Conservation (phyloP, 2,113 vertebrate species). For the Colistium nudipinnis region DNA sequence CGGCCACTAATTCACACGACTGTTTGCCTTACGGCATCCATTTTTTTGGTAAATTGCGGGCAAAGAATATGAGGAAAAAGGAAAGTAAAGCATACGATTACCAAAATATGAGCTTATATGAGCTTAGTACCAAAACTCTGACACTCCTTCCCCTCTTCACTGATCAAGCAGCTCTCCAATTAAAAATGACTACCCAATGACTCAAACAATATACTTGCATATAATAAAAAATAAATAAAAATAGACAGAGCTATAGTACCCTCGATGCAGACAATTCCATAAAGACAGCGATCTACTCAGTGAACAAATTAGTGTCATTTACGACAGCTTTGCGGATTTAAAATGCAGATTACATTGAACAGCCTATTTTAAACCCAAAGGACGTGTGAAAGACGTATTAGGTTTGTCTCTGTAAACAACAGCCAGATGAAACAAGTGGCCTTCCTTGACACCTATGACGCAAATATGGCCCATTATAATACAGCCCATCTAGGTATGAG, state of each 20-base stretch:
- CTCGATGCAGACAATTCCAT: not conserved
- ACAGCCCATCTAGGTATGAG: no score
- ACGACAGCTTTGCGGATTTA: not conserved
- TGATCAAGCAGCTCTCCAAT: slow-evolving; percentile 9
- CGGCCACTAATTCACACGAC: slow-evolving; percentile 48
- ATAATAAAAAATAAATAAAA: no score
- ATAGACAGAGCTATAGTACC: not conserved
- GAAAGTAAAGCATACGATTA: slow-evolving; percentile 5
- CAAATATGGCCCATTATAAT: no score
- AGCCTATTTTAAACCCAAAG: not conserved
- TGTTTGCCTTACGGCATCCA: slow-evolving; percentile 34
- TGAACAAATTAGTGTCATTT: not conserved
- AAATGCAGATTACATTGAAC: not conserved
- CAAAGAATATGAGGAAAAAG: slow-evolving; percentile 9
- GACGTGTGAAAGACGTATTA: not conserved
- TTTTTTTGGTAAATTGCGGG: slow-evolving; percentile 32
- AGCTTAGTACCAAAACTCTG: slow-evolving; percentile 23
- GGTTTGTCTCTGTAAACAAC: not conserved
- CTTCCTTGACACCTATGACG: not conserved
- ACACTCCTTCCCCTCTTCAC: not conserved
- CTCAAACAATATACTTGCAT: not conserved
- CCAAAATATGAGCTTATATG: slow-evolving; percentile 25
- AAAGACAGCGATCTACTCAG: not conserved
- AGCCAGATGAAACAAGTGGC: not conserved
- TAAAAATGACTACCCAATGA: slow-evolving; percentile 32